A percentile compares a stretch with the other conserved stretches of the same genome.
These are phyloP conservation scores for Irena cyanogastra DNA, from an alignment of 2,113 vertebrate species.

Conservation along the genomic window DNA sequence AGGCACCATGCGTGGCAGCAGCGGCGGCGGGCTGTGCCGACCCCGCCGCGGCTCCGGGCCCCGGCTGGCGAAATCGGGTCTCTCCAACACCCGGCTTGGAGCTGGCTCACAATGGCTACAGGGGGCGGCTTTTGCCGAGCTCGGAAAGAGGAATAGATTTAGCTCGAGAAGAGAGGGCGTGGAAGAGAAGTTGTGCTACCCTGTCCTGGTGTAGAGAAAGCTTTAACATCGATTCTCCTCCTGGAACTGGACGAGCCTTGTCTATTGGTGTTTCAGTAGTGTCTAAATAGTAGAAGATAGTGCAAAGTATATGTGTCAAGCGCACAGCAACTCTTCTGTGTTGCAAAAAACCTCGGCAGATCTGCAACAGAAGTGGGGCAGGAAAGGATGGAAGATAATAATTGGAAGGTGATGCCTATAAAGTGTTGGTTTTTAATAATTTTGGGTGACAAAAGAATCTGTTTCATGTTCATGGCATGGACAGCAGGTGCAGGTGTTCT, in stretches of 20 bases:
- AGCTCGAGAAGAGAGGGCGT: accelerated
- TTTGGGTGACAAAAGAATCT: background rate
- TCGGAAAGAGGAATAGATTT: background rate
- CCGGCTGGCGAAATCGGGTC: background rate
- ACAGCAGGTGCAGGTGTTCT: background rate
- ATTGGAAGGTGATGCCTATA: background rate
- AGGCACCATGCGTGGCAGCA: background rate
- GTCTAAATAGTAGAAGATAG: no score
- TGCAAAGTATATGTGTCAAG: accelerated
- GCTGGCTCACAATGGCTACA: accelerated
- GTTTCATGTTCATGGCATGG: background rate
- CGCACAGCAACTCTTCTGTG: background rate
- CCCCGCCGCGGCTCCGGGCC: background rate
- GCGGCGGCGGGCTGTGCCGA: background rate
- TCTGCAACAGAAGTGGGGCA: accelerated
- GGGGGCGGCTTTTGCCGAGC: background rate
- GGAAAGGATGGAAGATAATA: background rate
- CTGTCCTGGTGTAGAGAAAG: background rate
- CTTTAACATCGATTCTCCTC: background rate
- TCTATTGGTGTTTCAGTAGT: background rate
- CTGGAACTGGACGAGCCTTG: background rate
- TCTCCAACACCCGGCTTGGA: background rate
- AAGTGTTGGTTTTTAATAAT: background rate
- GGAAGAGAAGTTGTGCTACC: background rate
- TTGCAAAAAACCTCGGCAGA: background rate